Evolutionary conservation across 2,888 invertebrate genomes (phyloP), one percentile per base, ranked within the genome.

Genomic region (Drosophila gaucha): DNA sequence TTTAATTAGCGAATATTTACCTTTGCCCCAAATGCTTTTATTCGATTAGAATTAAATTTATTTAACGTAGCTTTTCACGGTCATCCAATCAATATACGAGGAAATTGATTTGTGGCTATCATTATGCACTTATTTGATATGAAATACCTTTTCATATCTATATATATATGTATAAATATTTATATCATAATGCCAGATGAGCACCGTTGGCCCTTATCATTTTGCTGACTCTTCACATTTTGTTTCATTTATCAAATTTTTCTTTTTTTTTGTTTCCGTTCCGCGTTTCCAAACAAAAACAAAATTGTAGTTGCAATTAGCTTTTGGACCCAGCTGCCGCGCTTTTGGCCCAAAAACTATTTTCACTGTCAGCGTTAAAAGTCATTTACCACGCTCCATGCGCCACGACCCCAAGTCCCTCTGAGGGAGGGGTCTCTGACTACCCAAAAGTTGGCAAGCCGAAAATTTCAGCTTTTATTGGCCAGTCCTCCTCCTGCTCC

Each of bases 311-410:
- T 58, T 68, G 54, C 79, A 80, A 83, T 80, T 87, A 82, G 86
- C n/a, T 85, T 55, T 52, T 33, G 65, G 49, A 9, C 55, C 14
- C 55, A 67, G 47, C 49, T 58, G 76, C 39, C 55, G 22, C 46
- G n/a, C 30, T 28, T 63, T 47, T 16, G 28, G 22, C 28, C 22
- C 16, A 14, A 36, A 38, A 68, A 52, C 39, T 16, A 66, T 65
- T 77, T 72, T 59, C 78, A 73, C 57, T 67, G 68, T 73, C 60
- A 77, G 67, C 78, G 78, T 74, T 74, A 63, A 74, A 78, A 74
- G 74, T 68, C 75, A 60, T 74, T 74, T 74, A 51, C 59, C 46
- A 63, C 9, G 26, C 43, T 35, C 41, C 46, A 44, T 24, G 10
- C 18, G 30, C 26, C 28, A 20, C 8, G 9, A n/a, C 12, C 22